These are phyloP conservation scores for Tetraneura akinire DNA, from an alignment of 1,140 invertebrate species.

Conservation along the genomic window DNA sequence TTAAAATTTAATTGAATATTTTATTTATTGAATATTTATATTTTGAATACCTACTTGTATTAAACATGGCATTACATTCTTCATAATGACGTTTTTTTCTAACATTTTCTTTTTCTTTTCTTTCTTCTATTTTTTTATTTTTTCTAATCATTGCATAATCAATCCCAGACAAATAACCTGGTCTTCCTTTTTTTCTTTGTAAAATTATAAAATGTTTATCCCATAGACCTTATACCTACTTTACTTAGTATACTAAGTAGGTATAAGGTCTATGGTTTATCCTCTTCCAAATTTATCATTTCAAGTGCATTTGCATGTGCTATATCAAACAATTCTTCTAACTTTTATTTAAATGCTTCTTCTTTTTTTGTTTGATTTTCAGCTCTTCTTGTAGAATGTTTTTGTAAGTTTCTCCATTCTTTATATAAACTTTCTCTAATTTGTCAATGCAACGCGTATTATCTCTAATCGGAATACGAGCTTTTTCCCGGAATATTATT, in stretches of 20 bases:
- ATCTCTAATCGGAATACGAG: slow-evolving; percentile 8
- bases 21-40: background rate
- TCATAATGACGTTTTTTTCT: slow-evolving; percentile 7
- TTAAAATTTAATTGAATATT: too few species aligned
- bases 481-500: slow-evolving; percentile 39
- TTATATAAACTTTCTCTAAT: slow-evolving; percentile 51
- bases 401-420: slow-evolving; percentile 52
- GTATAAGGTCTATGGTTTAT: too few species aligned
- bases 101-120: background rate
- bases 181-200: background rate
- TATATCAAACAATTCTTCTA: slow-evolving; percentile 56
- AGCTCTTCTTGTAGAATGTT: slow-evolving; percentile 26
- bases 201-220: background rate
- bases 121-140: background rate
- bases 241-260: too few species aligned
- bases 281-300: slow-evolving; percentile 38
- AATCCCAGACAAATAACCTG: background rate
- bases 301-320: slow-evolving; percentile 54
- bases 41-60: background rate
- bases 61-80: background rate
- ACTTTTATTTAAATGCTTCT: slow-evolving; percentile 50
- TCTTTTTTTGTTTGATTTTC: slow-evolving; percentile 48
- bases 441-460: slow-evolving; percentile 51
- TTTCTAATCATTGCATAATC: background rate
- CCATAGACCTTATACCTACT: too few species aligned